Evolutionary conservation across 2,888 invertebrate genomes (phyloP).

Genomic region (Tenthredo amoena): DNA sequence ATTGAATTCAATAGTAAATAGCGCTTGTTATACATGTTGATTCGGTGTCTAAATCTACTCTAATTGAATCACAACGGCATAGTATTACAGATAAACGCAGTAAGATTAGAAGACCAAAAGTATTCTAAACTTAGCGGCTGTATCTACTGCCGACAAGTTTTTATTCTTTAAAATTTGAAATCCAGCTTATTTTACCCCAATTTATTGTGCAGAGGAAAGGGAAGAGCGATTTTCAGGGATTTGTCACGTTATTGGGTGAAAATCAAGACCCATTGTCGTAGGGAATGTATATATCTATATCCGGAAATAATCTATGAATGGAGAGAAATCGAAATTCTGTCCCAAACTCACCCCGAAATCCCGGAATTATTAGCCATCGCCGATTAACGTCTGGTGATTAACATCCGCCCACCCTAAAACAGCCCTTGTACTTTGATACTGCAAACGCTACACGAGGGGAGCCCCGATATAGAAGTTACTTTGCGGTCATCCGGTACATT

Average conservation of each 20-base stretch:
- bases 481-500: slow-evolving; percentile 37
- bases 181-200: neutral
- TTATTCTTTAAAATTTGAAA: neutral
- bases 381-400: slow-evolving; percentile 35
- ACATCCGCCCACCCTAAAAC: slow-evolving; percentile 43
- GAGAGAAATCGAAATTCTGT: neutral
- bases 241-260: slow-evolving; percentile 25
- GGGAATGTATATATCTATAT: neutral
- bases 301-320: slow-evolving; percentile 46
- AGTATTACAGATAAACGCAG: neutral
- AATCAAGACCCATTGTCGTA: neutral
- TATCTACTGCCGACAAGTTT: neutral
- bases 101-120: neutral
- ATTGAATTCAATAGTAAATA: slow-evolving; percentile 17
- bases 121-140: neutral
- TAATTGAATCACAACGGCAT: slow-evolving; percentile 24
- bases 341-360: neutral
- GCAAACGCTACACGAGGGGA: neutral
- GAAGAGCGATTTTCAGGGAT: slow-evolving; percentile 10
- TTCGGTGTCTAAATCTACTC: neutral
- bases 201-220: neutral
- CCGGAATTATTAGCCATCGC: neutral
- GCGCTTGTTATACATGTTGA: slow-evolving; percentile 16
- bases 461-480: neutral
- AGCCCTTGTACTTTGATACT: neutral